Evolutionary conservation across 2,113 vertebrate genomes (phyloP).

Genomic region (Epinephelus moara): DNA sequence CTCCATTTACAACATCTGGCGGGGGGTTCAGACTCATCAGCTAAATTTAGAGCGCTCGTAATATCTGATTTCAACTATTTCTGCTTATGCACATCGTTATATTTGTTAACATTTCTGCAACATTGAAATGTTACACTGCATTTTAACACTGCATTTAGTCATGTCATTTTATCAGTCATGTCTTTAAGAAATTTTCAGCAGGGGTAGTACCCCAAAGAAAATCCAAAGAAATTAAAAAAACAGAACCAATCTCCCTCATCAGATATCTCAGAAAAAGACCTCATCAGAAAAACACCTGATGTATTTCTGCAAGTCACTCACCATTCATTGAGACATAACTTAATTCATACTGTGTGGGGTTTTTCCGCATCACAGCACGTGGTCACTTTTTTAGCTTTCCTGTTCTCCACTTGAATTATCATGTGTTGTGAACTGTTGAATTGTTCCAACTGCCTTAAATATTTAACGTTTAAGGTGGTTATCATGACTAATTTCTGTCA

Average conservation of each 20-base stretch:
- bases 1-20: slow-evolving; percentile 81
- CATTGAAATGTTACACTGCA: no score
- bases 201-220: not conserved
- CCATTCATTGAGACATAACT: slow-evolving; percentile 84
- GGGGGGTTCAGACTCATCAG: slow-evolving; percentile 79
- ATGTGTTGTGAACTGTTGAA: slow-evolving; percentile 43
- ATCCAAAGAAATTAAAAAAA: slow-evolving; percentile 59
- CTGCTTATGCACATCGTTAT: no score
- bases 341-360: slow-evolving; percentile 79
- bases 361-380: slow-evolving; percentile 77
- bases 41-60: slow-evolving; percentile 9
- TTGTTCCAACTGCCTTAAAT: slow-evolving; percentile 66
- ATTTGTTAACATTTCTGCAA: slow-evolving; percentile 8
- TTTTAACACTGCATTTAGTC: no score
- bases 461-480: slow-evolving; percentile 19
- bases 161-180: not conserved
- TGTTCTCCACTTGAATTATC: slow-evolving; percentile 35
- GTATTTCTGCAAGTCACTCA: slow-evolving; percentile 83
- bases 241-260: slow-evolving; percentile 65
- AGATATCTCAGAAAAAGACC: slow-evolving; percentile 75
- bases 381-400: slow-evolving; percentile 74
- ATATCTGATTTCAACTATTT: slow-evolving; percentile 35
- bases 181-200: not conserved
- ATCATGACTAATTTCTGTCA: slow-evolving; percentile 52
- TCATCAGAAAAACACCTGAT: slow-evolving; percentile 79